A percentile compares a stretch with the other conserved stretches of the same genome.
phyloP scores from a whole-genome alignment of 1,140 invertebrate genomes.

The Penaeus chinensis region DNA sequence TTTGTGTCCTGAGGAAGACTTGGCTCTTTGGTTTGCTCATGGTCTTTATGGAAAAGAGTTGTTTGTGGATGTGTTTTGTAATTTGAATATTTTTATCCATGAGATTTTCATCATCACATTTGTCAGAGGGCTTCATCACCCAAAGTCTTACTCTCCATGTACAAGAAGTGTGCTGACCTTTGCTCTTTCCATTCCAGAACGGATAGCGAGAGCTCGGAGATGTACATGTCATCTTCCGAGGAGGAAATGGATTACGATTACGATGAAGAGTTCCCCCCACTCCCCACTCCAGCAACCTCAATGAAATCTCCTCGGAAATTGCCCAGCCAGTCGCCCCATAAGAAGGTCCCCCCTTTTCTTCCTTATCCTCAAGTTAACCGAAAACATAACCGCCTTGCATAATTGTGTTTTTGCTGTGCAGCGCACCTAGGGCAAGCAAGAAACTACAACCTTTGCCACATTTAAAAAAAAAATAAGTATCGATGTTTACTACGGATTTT shows the following conservation, averaged over 20 bases:
- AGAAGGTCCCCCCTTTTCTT: slow-evolving; percentile 37
- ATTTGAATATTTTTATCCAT: not conserved
- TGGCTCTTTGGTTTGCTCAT: too few species aligned
- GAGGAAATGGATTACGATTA: slow-evolving; percentile 64
- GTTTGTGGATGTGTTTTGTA: too few species aligned
- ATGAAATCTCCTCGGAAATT: slow-evolving; percentile 53
- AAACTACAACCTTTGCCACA: not conserved
- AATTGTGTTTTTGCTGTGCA: not conserved
- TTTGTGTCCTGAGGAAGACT: not conserved
- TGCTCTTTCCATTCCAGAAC: slow-evolving; percentile 40
- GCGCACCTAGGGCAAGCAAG: slow-evolving; percentile 19
- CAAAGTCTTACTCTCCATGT: not conserved
- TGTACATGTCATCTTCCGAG: slow-evolving; percentile 56
- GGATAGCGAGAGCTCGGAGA: slow-evolving; percentile 58
- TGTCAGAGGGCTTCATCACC: not conserved
- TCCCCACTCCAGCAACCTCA: slow-evolving; percentile 54
- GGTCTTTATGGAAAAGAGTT: too few species aligned
- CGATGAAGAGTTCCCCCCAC: slow-evolving; percentile 63
- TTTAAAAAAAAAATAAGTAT: not conserved
- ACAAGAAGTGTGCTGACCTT: not conserved
- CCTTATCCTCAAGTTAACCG: slow-evolving; percentile 49
- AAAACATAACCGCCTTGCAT: slow-evolving; percentile 51
- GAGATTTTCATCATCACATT: not conserved
- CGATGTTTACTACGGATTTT: too few species aligned
- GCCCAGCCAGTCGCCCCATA: slow-evolving; percentile 50